Percentiles rank a stretch among this genome's conserved stretches.
These are phyloP conservation scores for Lasiurus cinereus DNA, from an alignment of 2,113 vertebrate species.

Conservation along the genomic window DNA sequence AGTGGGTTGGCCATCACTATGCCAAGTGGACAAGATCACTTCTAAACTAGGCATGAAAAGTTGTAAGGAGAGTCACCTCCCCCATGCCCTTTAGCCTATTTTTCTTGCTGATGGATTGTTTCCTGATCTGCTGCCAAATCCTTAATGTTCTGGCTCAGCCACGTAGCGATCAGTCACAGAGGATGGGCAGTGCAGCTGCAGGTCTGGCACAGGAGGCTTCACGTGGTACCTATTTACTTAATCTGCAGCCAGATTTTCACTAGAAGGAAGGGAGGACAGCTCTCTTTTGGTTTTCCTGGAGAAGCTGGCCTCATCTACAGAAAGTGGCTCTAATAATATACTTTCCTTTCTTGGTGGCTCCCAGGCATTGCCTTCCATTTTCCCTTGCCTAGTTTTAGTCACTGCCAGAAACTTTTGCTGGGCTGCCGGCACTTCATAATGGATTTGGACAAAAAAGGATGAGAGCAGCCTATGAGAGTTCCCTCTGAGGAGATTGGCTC, in stretches of 20 bases:
- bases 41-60: not conserved
- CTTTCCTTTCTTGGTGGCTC: not conserved
- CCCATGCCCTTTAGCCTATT: not conserved
- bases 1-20: not conserved
- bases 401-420: not conserved
- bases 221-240: not conserved
- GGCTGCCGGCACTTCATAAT: conserved; percentile 10
- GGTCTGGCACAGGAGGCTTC: not conserved
- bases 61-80: not conserved
- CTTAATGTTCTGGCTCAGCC: not conserved
- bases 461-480: conserved; percentile 34
- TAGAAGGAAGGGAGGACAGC: not conserved
- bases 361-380: not conserved
- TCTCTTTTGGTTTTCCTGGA: not conserved
- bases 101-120: not conserved
- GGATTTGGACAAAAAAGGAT: not conserved
- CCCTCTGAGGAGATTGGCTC: conserved; percentile 43
- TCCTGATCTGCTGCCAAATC: not conserved
- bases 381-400: not conserved
- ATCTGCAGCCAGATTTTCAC: not conserved
- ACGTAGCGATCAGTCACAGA: not conserved
- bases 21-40: not conserved
- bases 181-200: not conserved
- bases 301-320: not conserved
- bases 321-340: not conserved